Conservation (phyloP, 2,888 invertebrate genomes). For the Junonia oenone region DNA sequence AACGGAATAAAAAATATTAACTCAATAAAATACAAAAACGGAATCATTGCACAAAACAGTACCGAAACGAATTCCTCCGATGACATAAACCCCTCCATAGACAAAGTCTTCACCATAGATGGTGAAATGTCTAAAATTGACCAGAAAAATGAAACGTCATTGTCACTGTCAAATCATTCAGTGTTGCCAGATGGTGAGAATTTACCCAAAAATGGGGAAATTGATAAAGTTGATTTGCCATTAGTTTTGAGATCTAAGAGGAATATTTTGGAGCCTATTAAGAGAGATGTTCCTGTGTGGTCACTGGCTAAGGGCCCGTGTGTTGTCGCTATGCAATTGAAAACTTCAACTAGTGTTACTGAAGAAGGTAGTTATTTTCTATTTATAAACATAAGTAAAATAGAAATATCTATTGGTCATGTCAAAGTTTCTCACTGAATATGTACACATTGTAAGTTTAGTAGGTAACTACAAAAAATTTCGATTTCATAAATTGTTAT, state of each 20-base stretch:
- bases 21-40: conserved; percentile 45
- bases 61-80: conserved; percentile 65
- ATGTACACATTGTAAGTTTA: too few relatives aligned
- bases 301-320: conserved; percentile 68
- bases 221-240: conserved; percentile 45
- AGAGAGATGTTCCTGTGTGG: conserved; percentile 61
- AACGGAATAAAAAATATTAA: conserved; percentile 51
- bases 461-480: too few relatives aligned
- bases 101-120: conserved; percentile 60
- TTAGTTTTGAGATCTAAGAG: conserved; percentile 54
- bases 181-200: conserved; percentile 41
- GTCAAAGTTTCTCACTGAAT: too few relatives aligned
- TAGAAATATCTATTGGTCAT: not conserved
- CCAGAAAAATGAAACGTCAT: conserved; percentile 31
- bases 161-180: conserved; percentile 17
- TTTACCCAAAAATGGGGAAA: conserved; percentile 30
- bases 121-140: conserved; percentile 54
- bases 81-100: conserved; percentile 58
- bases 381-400: not conserved
- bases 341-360: conserved; percentile 38
- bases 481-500: too few relatives aligned
- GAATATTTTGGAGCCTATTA: conserved; percentile 66
- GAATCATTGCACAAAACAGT: conserved; percentile 53
- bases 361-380: conserved; percentile 35
- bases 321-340: conserved; percentile 56